These are phyloP conservation scores for Hexactinellida sp. DNA, from an alignment of 37 sponge, comb jelly and placozoan genomes.

Conservation along the genomic window DNA sequence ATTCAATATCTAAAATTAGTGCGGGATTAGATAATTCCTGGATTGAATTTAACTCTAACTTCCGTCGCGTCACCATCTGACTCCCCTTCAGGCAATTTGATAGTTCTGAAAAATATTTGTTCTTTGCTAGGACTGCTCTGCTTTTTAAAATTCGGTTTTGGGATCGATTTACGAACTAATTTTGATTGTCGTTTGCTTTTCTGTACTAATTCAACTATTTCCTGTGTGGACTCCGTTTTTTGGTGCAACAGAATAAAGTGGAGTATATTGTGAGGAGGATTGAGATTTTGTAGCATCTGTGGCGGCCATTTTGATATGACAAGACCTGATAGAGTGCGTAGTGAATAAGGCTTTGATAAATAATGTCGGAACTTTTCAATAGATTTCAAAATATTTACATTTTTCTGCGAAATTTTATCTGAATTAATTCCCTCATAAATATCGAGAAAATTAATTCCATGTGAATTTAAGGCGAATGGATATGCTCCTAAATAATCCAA, in stretches of 20 bases:
- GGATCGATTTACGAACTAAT: background rate
- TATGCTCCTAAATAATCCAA: background rate
- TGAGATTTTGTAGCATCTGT: background rate
- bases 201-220: background rate
- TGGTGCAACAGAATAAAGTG: background rate
- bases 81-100: background rate
- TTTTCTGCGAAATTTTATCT: background rate
- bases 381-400: background rate
- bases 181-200: background rate
- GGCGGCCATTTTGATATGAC: background rate
- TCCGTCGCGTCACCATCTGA: background rate
- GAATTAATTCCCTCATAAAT: background rate
- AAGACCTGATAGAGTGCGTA: background rate
- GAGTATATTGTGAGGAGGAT: background rate
- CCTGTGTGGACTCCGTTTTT: background rate
- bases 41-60: background rate
- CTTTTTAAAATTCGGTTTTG: background rate
- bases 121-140: background rate
- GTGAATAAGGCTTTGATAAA: background rate
- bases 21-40: background rate
- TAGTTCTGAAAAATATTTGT: background rate
- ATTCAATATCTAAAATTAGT: too few species aligned
- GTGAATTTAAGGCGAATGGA: background rate
- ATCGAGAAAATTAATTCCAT: background rate
- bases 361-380: background rate